phyloP scores from a whole-genome alignment of 2,888 invertebrate genomes.

The Himalopsyche kuldschensis region DNA sequence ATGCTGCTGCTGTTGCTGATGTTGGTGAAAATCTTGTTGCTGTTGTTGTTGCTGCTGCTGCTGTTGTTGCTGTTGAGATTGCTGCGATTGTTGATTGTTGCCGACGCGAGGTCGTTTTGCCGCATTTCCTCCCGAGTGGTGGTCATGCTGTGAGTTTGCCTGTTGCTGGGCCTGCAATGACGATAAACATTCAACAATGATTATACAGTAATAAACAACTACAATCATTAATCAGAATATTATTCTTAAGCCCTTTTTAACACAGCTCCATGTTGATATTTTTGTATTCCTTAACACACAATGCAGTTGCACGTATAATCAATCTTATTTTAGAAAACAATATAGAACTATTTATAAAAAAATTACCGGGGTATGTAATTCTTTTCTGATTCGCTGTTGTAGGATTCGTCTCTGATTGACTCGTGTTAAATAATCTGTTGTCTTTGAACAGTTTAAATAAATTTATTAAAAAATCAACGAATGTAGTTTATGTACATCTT shows the following conservation, averaged over 20 bases:
- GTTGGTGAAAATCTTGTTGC: conserved; percentile 38
- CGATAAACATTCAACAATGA: neutral
- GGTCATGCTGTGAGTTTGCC: conserved; percentile 60
- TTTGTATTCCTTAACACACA: too few species aligned
- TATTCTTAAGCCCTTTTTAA: neutral
- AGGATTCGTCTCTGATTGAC: too few species aligned
- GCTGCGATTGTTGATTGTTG: conserved; percentile 42
- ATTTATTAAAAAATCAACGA: too few species aligned
- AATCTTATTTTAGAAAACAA: too few species aligned
- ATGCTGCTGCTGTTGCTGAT: conserved; percentile 47
- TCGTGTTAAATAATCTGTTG: too few species aligned
- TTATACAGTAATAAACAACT: conserved; percentile 5
- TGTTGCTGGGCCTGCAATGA: conserved; percentile 52
- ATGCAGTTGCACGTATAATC: too few species aligned
- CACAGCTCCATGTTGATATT: too few species aligned
- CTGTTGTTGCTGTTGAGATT: conserved; percentile 47
- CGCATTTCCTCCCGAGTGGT: conserved; percentile 43
- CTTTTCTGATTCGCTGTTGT: too few species aligned
- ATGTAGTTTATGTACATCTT: too few species aligned
- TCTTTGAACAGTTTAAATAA: too few species aligned
- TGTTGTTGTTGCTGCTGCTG: conserved; percentile 47
- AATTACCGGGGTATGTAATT: too few species aligned
- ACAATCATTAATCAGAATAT: conserved; percentile 13
- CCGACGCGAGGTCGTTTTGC: conserved; percentile 41
- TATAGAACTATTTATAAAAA: too few species aligned